Evolutionary conservation across 2,113 vertebrate genomes (phyloP).

Genomic region (Physeter macrocephalus): DNA sequence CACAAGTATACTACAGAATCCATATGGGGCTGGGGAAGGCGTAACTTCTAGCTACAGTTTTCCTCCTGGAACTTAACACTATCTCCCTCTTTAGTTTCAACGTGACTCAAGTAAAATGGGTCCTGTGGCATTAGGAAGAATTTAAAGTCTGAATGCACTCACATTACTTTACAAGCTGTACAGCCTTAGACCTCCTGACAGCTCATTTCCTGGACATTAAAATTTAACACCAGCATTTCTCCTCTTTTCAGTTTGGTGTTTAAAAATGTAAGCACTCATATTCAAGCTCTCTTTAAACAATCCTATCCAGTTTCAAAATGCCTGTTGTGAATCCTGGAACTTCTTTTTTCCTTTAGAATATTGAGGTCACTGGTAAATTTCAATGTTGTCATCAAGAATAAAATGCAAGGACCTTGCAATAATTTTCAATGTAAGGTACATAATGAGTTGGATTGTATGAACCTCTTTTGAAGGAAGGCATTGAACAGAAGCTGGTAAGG

Average conservation of each 20-base stretch:
- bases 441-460: neutral
- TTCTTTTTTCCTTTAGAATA: neutral
- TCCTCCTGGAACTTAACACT: slow-evolving; percentile 33
- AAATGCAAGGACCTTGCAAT: neutral
- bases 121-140: slow-evolving; percentile 50
- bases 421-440: neutral
- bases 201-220: slow-evolving; percentile 65
- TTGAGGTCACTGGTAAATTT: neutral
- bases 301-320: neutral
- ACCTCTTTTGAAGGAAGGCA: neutral
- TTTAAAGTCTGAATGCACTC: slow-evolving; percentile 31
- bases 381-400: neutral
- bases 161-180: neutral
- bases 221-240: slow-evolving; percentile 41
- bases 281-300: neutral
- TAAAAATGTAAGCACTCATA: slow-evolving; percentile 47
- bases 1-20: neutral
- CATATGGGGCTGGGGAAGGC: neutral
- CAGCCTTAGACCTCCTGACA: slow-evolving; percentile 23
- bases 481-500: neutral
- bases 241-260: slow-evolving; percentile 46
- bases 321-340: neutral
- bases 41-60: neutral
- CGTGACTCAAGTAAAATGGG: slow-evolving; percentile 14
- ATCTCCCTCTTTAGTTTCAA: neutral